Evolutionary conservation across 2,113 vertebrate species (phyloP).

Genomic region (Notothenia rossii): DNA sequence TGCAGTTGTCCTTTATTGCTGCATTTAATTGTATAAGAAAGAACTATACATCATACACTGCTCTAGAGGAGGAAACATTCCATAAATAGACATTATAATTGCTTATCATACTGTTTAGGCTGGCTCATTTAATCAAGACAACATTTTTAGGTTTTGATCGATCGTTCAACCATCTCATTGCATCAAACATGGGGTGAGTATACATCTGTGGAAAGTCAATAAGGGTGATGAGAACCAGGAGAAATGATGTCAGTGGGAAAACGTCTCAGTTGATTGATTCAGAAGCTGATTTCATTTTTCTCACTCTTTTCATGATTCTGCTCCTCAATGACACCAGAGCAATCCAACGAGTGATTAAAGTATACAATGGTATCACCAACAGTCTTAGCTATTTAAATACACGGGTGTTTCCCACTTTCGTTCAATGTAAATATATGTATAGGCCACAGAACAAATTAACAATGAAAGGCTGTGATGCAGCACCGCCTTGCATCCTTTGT

Average conservation of each 20-base stretch:
- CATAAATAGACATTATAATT: conserved; percentile 6
- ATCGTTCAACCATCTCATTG: not conserved
- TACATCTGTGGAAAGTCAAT: conserved; percentile 47
- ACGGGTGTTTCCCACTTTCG: not conserved
- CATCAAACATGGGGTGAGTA: conserved; percentile 37
- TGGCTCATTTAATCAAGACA: conserved; percentile 18
- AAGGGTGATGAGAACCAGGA: conserved; percentile 27
- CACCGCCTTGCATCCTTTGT: conserved; percentile 10
- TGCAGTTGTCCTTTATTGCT: not conserved
- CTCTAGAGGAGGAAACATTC: not conserved
- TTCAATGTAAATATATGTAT: conserved; percentile 34
- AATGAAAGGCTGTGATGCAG: conserved; percentile 23
- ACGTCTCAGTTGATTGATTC: conserved; percentile 15
- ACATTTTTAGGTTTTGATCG: conserved; percentile 29
- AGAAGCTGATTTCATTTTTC: not conserved
- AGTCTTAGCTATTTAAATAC: conserved; percentile 8
- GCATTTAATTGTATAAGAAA: conserved; percentile 1
- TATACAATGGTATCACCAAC: not conserved
- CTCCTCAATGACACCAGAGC: conserved; percentile 1
- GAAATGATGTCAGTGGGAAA: conserved; percentile 18
- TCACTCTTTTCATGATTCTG: conserved; percentile 10
- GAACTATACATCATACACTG: not conserved
- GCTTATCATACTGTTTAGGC: not conserved
- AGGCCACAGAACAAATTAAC: conserved; percentile 21
- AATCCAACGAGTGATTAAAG: not conserved